Conservation (phyloP, 2,888 invertebrate genomes). For the Plagiodera versicolora region DNA sequence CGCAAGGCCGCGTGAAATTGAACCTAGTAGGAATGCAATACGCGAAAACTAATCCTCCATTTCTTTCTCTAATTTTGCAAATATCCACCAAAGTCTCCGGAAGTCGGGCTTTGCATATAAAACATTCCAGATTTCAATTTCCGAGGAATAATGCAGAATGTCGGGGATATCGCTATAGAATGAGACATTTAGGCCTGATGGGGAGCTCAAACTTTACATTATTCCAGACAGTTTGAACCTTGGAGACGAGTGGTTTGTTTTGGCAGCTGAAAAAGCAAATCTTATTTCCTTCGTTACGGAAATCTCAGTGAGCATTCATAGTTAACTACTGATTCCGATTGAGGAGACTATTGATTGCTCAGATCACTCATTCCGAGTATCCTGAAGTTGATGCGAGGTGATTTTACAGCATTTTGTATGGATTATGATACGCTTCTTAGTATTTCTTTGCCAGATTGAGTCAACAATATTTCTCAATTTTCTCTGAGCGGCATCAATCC, state of each 20-base stretch:
- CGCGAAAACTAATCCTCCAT: constrained; percentile 53
- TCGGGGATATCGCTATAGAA: not conserved
- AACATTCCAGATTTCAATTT: constrained; percentile 51
- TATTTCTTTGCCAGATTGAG: no score
- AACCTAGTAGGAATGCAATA: constrained; percentile 50
- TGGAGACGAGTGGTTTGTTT: not conserved
- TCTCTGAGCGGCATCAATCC: no score
- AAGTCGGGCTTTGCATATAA: constrained; percentile 53
- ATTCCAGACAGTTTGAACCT: not conserved
- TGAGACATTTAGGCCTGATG: not conserved
- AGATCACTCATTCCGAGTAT: no score
- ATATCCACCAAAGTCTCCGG: constrained; percentile 48
- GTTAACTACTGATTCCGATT: no score
- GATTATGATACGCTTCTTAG: no score
- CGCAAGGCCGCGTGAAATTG: constrained; percentile 52
- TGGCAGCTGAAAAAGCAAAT: no score
- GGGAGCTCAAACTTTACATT: not conserved
- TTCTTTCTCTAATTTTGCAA: constrained; percentile 54
- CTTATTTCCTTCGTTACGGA: no score
- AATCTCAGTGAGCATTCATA: no score
- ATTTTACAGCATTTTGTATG: no score
- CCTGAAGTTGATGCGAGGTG: no score
- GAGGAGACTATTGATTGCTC: no score
- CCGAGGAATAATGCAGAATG: constrained; percentile 36
- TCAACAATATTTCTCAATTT: no score